Conservation (phyloP, 1,140 invertebrate genomes). For the Plectus sambesii region DNA sequence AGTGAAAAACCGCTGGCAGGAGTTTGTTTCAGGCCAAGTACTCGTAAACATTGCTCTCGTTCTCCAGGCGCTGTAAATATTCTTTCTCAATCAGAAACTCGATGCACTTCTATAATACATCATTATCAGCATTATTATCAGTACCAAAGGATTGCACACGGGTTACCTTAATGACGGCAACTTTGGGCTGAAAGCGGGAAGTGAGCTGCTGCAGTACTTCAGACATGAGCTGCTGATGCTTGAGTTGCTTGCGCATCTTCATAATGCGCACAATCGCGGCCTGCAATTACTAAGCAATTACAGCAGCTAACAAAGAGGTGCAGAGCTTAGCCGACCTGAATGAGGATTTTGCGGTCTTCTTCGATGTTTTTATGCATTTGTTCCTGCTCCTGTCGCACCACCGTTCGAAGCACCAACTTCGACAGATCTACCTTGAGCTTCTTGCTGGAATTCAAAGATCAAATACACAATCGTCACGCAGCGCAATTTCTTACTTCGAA, state of each 20-base stretch:
- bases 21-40: constrained; percentile 52
- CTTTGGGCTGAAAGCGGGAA: constrained; percentile 88
- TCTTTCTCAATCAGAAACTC: constrained; percentile 99
- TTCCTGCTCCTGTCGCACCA: constrained; percentile 73
- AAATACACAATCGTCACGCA: no score
- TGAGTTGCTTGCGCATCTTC: constrained; percentile 92
- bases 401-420: constrained; percentile 92
- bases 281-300: constrained; percentile 38
- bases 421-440: constrained; percentile 88
- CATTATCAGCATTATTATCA: no score
- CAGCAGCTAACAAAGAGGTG: constrained; percentile 5
- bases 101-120: constrained; percentile 99
- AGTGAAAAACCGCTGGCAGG: no score
- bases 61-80: constrained; percentile 88
- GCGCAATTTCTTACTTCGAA: constrained; percentile 83
- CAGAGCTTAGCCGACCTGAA: constrained; percentile 55
- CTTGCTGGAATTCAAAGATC: constrained; percentile 61
- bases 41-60: constrained; percentile 85
- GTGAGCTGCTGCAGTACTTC: constrained; percentile 91
- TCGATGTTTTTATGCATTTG: constrained; percentile 95
- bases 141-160: no score
- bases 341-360: constrained; percentile 90
- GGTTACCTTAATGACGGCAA: constrained; percentile 93
- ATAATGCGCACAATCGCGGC: constrained; percentile 97
- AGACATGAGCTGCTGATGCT: constrained; percentile 86